Percentiles rank a stretch among this genome's conserved stretches.
Evolutionary conservation across 2,113 vertebrate species (phyloP).

Genomic region (Colaptes auratus): DNA sequence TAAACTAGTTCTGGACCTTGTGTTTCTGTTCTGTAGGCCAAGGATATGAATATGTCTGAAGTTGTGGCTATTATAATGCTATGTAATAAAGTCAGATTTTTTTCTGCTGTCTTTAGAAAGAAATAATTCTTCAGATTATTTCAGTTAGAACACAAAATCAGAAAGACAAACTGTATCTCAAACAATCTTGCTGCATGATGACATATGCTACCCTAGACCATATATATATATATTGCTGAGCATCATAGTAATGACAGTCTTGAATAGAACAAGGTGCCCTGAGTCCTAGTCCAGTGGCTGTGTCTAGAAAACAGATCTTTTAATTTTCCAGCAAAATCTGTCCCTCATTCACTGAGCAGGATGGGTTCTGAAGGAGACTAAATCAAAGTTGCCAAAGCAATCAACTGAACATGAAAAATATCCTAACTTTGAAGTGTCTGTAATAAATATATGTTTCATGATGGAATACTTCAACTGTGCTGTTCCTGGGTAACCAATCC

Average conservation of each 20-base stretch:
- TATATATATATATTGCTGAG: neutral
- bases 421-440: neutral
- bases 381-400: conserved; percentile 1
- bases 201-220: neutral
- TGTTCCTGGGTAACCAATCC: neutral
- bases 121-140: neutral
- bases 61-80: rapidly evolving
- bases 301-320: neutral
- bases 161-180: neutral
- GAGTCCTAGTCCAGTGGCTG: neutral
- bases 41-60: neutral
- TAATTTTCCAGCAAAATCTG: neutral
- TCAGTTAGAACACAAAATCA: neutral
- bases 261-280: neutral
- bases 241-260: neutral
- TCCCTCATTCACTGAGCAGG: neutral
- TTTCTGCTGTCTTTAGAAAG: neutral
- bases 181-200: neutral
- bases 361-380: neutral
- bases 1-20: neutral
- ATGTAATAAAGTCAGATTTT: neutral
- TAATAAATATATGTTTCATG: neutral
- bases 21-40: neutral
- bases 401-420: conserved; percentile 6
- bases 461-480: neutral